These are phyloP conservation scores for Sebastes cheni DNA, from an alignment of 2,797 vertebrate species.

Conservation along the genomic window DNA sequence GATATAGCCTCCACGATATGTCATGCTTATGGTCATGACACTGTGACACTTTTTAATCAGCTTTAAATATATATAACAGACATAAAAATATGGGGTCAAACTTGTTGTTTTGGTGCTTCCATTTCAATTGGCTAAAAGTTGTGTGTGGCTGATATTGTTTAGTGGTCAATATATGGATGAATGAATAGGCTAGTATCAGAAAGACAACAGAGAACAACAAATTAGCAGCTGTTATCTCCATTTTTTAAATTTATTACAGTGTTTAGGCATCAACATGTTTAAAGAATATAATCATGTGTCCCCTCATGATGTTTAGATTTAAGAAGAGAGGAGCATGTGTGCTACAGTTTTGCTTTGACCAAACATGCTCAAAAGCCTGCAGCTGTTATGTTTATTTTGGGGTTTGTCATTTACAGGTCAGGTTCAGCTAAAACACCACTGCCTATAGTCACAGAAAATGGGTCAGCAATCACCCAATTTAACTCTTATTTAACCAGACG, in stretches of 20 bases:
- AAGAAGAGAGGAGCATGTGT: neutral
- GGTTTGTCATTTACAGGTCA: constrained; percentile 68
- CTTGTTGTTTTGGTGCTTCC: neutral
- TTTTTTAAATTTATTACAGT: neutral
- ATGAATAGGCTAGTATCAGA: neutral
- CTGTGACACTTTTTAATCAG: neutral
- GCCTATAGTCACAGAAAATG: constrained; percentile 62
- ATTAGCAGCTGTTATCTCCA: neutral
- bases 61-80: neutral
- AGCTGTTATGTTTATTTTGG: constrained; percentile 64
- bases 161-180: neutral
- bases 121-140: constrained; percentile 24
- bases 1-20: neutral
- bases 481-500: constrained; percentile 6
- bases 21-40: neutral
- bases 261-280: neutral
- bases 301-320: neutral
- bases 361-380: constrained; percentile 34
- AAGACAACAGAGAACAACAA: neutral
- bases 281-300: neutral
- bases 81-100: neutral
- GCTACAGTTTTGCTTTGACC: constrained; percentile 4
- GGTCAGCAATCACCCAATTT: constrained; percentile 37
- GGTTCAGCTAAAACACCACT: constrained; percentile 54
- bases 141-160: constrained; percentile 11